Conservation (phyloP, 2,797 vertebrate species). For the Eremophila alpestris region DNA sequence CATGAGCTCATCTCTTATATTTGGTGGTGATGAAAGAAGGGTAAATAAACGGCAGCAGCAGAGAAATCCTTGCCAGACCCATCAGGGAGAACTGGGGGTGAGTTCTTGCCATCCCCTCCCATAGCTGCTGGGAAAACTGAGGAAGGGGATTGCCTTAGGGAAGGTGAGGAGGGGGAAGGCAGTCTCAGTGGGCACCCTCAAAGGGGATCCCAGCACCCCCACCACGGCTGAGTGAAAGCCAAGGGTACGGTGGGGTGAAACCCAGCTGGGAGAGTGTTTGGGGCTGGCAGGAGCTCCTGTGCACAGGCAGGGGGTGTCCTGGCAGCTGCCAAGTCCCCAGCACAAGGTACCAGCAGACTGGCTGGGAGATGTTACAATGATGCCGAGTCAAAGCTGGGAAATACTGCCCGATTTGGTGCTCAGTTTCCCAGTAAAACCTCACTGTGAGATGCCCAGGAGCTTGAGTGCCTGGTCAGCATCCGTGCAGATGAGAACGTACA, state of each 20-base stretch:
- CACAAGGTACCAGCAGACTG: neutral
- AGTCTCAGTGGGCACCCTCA: neutral
- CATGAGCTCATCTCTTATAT: conserved; percentile 74
- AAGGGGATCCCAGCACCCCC: neutral
- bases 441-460: neutral
- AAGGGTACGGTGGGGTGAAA: neutral
- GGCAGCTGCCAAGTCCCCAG: neutral
- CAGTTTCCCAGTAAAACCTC: neutral
- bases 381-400: neutral
- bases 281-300: neutral
- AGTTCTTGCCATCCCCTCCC: neutral
- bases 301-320: neutral
- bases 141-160: neutral
- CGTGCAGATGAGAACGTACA: rapidly evolving
- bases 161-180: neutral
- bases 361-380: neutral
- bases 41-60: conserved; percentile 54
- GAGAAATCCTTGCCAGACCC: neutral
- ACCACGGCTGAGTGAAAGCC: neutral
- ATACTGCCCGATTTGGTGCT: neutral
- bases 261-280: neutral
- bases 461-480: too few species aligned
- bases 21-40: conserved; percentile 64
- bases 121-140: neutral
- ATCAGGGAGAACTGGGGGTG: neutral